These are phyloP conservation scores for Candoia aspera DNA, from an alignment of 2,113 vertebrate genomes.

Conservation along the genomic window DNA sequence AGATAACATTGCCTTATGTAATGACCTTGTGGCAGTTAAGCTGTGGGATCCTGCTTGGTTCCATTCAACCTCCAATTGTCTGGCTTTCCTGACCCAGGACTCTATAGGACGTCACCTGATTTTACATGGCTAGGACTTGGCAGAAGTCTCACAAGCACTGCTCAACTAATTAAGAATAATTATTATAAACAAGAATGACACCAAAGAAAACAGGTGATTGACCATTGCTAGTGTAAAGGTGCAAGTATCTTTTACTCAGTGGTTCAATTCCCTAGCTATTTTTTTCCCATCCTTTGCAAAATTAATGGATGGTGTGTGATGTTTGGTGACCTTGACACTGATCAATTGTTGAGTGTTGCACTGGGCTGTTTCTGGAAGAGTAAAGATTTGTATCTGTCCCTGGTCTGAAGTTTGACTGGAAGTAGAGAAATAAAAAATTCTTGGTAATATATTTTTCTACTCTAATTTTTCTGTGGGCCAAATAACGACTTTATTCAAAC, in stretches of 20 bases:
- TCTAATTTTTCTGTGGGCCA: not conserved
- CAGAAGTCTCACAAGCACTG: not conserved
- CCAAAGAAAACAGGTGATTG: not conserved
- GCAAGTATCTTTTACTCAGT: not conserved
- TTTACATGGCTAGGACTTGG: not conserved
- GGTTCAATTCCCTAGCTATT: not conserved
- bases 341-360: not conserved
- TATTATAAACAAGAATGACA: not conserved
- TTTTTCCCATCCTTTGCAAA: not conserved
- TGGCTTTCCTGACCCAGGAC: not conserved
- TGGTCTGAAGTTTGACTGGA: not conserved
- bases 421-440: not conserved
- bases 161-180: not conserved
- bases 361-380: not conserved
- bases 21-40: not conserved
- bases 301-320: not conserved
- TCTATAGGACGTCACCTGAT: not conserved
- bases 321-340: not conserved
- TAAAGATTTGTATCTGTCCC: not conserved
- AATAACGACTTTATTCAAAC: not conserved
- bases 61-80: not conserved
- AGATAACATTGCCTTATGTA: not conserved
- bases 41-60: not conserved
- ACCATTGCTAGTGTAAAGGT: not conserved
- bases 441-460: not conserved